Evolutionary conservation across 2,888 invertebrate species (phyloP).

Genomic region (Yponomeuta cagnagella): DNA sequence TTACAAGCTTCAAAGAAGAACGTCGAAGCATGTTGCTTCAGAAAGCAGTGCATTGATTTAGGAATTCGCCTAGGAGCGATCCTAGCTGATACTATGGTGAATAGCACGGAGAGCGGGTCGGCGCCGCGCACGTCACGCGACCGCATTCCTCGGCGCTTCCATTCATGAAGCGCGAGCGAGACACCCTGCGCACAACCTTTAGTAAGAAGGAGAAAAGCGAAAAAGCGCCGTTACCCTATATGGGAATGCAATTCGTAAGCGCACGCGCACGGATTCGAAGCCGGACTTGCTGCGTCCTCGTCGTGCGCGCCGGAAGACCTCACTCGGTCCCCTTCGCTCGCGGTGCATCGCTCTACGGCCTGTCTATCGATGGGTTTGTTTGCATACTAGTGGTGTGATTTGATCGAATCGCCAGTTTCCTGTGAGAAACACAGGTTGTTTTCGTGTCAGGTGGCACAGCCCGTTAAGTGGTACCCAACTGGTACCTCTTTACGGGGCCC

Average conservation of each 20-base stretch:
- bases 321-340: slow-evolving; percentile 24
- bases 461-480: slow-evolving; percentile 32
- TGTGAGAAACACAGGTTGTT: slow-evolving; percentile 67
- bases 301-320: slow-evolving; percentile 30
- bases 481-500: slow-evolving; percentile 15
- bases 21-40: background rate
- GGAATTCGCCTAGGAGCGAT: slow-evolving; percentile 2
- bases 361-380: slow-evolving; percentile 56
- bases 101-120: slow-evolving; percentile 75
- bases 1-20: background rate
- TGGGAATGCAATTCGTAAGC: slow-evolving; percentile 70
- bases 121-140: slow-evolving; percentile 76
- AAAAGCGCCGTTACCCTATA: slow-evolving; percentile 65
- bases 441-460: slow-evolving; percentile 55
- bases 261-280: slow-evolving; percentile 60
- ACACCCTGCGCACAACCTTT: slow-evolving; percentile 45
- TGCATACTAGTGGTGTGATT: slow-evolving; percentile 63
- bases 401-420: slow-evolving; percentile 63
- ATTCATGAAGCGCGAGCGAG: slow-evolving; percentile 67
- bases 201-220: slow-evolving; percentile 56
- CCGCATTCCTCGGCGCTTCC: slow-evolving; percentile 77
- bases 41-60: slow-evolving; percentile 1
- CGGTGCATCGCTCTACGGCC: slow-evolving; percentile 37
- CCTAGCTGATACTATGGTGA: slow-evolving; percentile 27
- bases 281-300: slow-evolving; percentile 56